Evolutionary conservation across 2,797 vertebrate species (phyloP), one percentile per base, ranked within the genome.

Genomic region (Pseudopleuronectes americanus): DNA sequence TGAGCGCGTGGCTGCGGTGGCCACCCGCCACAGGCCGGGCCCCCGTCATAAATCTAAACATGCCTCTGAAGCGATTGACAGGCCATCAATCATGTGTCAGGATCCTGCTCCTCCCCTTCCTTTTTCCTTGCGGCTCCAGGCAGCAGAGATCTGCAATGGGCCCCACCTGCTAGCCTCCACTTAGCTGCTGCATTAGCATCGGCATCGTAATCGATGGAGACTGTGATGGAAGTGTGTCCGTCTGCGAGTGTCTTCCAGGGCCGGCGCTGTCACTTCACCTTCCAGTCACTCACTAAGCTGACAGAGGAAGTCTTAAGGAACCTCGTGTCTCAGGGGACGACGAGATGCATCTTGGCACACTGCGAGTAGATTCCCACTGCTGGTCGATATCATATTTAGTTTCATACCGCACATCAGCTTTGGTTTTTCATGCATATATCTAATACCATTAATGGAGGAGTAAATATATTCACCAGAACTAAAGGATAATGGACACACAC

Each of bases 11-110:
- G 81, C 84, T 76, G 69, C 45, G 43, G 80, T 74, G 76, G 82
- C 83, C 85, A 56, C 16, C 64, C 76, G 4, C 83, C 79, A 70
- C 86, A 69, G 84, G 72, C 86, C 59, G 65, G 71, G 71, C 48
- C 66, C 66, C 79, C 45, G 80, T 87, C 89, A 88, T 92, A 88
- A 92, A 92, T 92, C 88, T 69, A 19, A 71, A 78, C 79, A 54
- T 72, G 85, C 81, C 86, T 91, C 85, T 85, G 87, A 87, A 87
- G 87, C 90, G 82, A 92, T 90, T 55, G 90, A 92, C 91, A 90
- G 87, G 63, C 74, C 87, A 92, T 93, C 91, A 87, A 64, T 93
- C 91, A 90, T 76, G 48, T 83, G 84, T 91, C 87, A 74, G 26
- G 58, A n/a, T 24, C 61, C 76, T 7, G 77, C 73, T 76, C 89